phyloP scores from a whole-genome alignment of 2,113 vertebrate genomes.

The Erpornis zantholeuca region DNA sequence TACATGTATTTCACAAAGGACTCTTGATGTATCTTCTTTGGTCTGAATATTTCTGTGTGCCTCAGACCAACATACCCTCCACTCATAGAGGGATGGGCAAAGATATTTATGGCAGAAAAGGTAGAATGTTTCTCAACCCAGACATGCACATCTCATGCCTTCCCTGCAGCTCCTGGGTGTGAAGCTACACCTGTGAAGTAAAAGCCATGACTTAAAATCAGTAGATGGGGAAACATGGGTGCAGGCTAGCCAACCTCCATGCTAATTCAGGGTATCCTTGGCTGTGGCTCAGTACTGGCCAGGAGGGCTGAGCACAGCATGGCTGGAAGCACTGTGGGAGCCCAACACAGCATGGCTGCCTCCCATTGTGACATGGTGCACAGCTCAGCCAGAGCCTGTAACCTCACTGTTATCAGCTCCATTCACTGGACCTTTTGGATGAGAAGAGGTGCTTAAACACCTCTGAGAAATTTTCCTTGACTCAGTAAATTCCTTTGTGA shows the following conservation, averaged over 20 bases:
- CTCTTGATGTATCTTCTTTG: neutral
- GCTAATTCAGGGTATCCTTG: neutral
- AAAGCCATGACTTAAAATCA: neutral
- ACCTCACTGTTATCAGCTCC: neutral
- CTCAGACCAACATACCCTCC: neutral
- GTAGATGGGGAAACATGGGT: neutral
- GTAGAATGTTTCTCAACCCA: neutral
- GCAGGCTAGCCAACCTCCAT: neutral
- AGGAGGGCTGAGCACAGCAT: neutral
- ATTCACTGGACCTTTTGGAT: neutral
- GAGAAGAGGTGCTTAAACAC: neutral
- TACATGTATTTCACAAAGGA: neutral
- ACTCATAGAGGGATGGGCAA: neutral
- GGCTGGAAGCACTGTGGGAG: neutral
- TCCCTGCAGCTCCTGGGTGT: neutral
- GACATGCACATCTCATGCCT: neutral
- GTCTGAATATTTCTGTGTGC: neutral
- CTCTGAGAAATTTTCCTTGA: neutral
- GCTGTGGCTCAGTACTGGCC: neutral
- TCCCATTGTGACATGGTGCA: rapidly evolving
- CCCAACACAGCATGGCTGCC: neutral
- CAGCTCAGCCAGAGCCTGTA: neutral
- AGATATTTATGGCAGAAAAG: neutral
- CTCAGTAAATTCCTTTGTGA: neutral
- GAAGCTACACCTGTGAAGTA: neutral